These are phyloP conservation scores for Zelostemma sp. DNA, from an alignment of 1,140 invertebrate genomes.

Conservation along the genomic window DNA sequence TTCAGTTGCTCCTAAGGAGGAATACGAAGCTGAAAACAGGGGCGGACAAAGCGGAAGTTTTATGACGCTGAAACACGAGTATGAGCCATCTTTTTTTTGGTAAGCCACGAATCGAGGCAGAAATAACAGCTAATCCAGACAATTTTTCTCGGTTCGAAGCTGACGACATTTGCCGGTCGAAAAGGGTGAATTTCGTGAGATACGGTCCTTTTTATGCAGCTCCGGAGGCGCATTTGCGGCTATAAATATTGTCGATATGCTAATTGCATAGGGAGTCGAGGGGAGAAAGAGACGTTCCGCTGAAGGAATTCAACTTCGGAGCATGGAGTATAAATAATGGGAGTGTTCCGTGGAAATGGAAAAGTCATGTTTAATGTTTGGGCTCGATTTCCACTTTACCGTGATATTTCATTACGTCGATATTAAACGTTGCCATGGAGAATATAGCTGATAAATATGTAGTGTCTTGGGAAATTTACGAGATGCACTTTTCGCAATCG, in stretches of 20 bases:
- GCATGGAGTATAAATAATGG: neutral
- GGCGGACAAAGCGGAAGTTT: constrained; percentile 9
- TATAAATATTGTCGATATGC: constrained; percentile 2
- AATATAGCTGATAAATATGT: too few species aligned
- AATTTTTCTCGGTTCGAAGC: neutral
- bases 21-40: constrained; percentile 5
- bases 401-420: too few species aligned
- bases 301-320: neutral
- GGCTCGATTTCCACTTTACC: too few species aligned
- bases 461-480: too few species aligned
- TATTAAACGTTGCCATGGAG: too few species aligned
- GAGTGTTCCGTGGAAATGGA: neutral
- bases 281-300: neutral
- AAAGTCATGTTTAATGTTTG: too few species aligned
- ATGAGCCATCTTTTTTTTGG: neutral
- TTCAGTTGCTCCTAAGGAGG: constrained; percentile 12
- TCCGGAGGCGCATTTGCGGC: neutral
- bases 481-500: too few species aligned
- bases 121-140: neutral
- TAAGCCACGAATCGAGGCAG: neutral
- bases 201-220: neutral
- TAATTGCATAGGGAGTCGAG: neutral
- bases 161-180: neutral
- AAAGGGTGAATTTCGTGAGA: neutral
- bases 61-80: neutral